Percentiles rank a stretch among this genome's conserved stretches.
Evolutionary conservation across 2,797 vertebrate genomes (phyloP).

Genomic region (Spinus pinus): DNA sequence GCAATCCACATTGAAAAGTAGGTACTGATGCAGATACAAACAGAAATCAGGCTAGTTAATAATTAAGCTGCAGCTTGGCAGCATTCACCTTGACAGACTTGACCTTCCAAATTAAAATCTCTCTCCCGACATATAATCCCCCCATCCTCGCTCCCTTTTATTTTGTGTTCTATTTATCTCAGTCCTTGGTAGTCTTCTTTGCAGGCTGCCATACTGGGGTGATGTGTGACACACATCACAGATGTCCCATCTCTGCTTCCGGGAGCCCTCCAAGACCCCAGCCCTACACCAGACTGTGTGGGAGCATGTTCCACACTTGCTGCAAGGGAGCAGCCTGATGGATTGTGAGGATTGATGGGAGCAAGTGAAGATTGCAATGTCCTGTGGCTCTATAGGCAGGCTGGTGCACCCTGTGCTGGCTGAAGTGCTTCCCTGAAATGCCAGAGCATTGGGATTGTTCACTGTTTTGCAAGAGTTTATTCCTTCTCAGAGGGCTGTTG

Average conservation of each 20-base stretch:
- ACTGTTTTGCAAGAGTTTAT: not conserved
- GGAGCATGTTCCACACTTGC: accelerated
- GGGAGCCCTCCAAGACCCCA: not conserved
- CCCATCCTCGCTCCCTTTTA: not conserved
- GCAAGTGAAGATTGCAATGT: not conserved
- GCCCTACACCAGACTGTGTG: accelerated
- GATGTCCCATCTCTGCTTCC: not conserved
- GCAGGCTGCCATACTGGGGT: accelerated
- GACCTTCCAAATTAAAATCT: conserved; percentile 44
- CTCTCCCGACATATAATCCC: not conserved
- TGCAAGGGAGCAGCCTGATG: not conserved
- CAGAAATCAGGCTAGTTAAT: conserved; percentile 64
- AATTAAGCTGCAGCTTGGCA: conserved; percentile 60
- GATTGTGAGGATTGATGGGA: not conserved
- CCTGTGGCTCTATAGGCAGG: not conserved
- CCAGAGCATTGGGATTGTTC: not conserved
- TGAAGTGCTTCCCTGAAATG: not conserved
- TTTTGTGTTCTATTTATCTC: not conserved
- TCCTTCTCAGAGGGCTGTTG: not conserved
- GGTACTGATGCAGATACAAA: conserved; percentile 55
- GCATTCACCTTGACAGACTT: conserved; percentile 57
- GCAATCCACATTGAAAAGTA: conserved; percentile 14
- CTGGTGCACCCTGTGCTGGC: not conserved
- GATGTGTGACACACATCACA: not conserved
- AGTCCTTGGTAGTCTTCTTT: not conserved